Percentiles rank a stretch among this genome's conserved stretches.
Conservation (phyloP, 2,113 vertebrate genomes). For the Formicarius rufipectus region DNA sequence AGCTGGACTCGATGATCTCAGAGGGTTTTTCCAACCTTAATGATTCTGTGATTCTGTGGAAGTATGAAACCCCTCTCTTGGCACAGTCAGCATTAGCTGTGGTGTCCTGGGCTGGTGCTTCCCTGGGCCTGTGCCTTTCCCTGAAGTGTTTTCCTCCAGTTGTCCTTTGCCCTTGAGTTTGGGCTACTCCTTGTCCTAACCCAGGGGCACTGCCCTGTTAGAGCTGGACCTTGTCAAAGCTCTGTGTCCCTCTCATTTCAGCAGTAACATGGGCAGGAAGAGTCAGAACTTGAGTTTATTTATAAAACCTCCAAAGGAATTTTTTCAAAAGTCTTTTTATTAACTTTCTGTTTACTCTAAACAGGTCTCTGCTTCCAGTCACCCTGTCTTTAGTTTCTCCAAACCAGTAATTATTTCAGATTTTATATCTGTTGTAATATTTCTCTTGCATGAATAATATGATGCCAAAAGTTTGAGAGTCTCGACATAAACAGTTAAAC, state of each 20-base stretch:
- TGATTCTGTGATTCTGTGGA: not conserved
- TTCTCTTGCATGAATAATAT: not conserved
- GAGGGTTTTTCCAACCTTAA: not conserved
- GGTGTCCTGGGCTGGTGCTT: not conserved
- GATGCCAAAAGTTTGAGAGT: not conserved
- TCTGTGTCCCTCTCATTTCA: not conserved
- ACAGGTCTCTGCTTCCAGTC: not conserved
- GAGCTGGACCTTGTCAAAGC: not conserved
- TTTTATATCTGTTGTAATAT: not conserved
- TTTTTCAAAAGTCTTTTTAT: not conserved
- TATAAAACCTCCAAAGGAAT: not conserved
- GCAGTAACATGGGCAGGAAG: rapidly evolving
- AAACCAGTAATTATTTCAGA: not conserved
- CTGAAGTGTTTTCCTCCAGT: rapidly evolving
- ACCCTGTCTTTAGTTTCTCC: not conserved
- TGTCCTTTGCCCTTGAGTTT: not conserved
- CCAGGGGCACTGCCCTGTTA: not conserved
- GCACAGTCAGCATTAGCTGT: rapidly evolving
- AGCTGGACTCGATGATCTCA: not conserved
- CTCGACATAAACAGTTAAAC: not conserved
- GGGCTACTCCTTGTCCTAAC: not conserved
- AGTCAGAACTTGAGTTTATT: not conserved
- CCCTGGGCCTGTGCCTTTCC: not conserved
- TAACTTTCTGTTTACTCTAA: not conserved
- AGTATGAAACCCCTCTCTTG: not conserved